Evolutionary conservation across 2,888 invertebrate species (phyloP).

Genomic region (Trissolcus japonicus): DNA sequence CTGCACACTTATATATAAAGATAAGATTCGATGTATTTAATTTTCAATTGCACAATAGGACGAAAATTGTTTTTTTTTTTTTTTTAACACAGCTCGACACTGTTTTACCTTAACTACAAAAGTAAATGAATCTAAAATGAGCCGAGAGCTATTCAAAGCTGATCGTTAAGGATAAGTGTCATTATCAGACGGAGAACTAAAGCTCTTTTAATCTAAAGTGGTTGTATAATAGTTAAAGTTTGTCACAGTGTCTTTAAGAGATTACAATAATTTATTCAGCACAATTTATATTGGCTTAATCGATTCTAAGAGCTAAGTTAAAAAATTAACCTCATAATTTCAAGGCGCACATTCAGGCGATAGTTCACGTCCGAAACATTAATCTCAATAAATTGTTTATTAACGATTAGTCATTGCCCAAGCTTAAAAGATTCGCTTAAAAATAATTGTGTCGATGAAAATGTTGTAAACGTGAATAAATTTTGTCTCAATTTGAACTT

Average conservation of each 20-base stretch:
- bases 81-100: slow-evolving; percentile 4
- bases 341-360: too few relatives aligned
- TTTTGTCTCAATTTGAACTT: too few relatives aligned
- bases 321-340: slow-evolving; percentile 2
- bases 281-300: slow-evolving; percentile 34
- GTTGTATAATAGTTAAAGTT: slow-evolving; percentile 54
- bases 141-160: slow-evolving; percentile 50
- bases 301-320: slow-evolving; percentile 6
- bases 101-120: slow-evolving; percentile 31
- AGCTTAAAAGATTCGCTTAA: not conserved
- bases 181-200: slow-evolving; percentile 47
- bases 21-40: too few relatives aligned
- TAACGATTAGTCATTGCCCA: too few relatives aligned
- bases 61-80: slow-evolving; percentile 16
- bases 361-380: too few relatives aligned
- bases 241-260: slow-evolving; percentile 47
- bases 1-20: not conserved
- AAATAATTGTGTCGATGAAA: not conserved
- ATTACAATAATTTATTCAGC: slow-evolving; percentile 46
- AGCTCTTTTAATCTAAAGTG: slow-evolving; percentile 55
- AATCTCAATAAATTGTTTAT: too few relatives aligned
- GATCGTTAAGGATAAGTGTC: slow-evolving; percentile 56
- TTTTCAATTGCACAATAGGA: not conserved
- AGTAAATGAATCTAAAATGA: slow-evolving; percentile 47
- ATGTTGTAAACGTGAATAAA: too few relatives aligned